Base-by-base conservation (phyloP, 2,113 vertebrate species). In the Aphyosemion australe region DNA sequence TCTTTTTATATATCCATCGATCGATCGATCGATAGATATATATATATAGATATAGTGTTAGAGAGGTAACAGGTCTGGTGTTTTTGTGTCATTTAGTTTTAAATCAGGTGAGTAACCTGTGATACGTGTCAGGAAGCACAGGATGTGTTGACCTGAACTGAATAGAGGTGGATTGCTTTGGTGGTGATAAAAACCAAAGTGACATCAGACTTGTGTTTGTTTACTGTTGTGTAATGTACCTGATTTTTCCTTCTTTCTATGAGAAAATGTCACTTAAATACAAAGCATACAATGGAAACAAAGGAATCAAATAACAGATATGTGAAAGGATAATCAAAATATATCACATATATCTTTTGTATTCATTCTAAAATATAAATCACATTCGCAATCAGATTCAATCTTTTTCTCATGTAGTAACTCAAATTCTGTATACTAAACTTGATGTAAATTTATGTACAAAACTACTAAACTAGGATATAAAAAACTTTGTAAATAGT, bases 181-280 rank as follows among this genome's bases (percentile, higher is more conserved):
- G 20, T 20, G 20, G 26, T 2, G 4, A 41, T 7, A 58, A 45
- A 62, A 21, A 56, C 53, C 42, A 67, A 1, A 13, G 12, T 55
- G 65, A 58, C 60, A 53, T 6, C 39, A 12, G 31, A 41, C 6
- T 12, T 52, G 0, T 10, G 34, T 61, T 0, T 10, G 21, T 61
- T 60, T 37, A 43, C 11, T 34, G 34, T 79, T 55, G 20, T 41
- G 51, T 10, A 65, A 61, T 15, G 14, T 16, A 26, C 7, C 10
- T 21, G 2, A 1, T 16, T 21, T 21, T 21, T 21, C 43, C 1
- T 37, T 18, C 37, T 34, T 48, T 41, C 18, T 12, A 19, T 5
- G n/a, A 11, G 14, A 6, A 45, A 45, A 20, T 11, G 10, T 37
- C 34, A 37, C 34, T 37, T 37, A 8, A 37, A 37, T 5, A 8